phyloP scores from a whole-genome alignment of 2,888 invertebrate species.

The Lasioglossum lativentre region DNA sequence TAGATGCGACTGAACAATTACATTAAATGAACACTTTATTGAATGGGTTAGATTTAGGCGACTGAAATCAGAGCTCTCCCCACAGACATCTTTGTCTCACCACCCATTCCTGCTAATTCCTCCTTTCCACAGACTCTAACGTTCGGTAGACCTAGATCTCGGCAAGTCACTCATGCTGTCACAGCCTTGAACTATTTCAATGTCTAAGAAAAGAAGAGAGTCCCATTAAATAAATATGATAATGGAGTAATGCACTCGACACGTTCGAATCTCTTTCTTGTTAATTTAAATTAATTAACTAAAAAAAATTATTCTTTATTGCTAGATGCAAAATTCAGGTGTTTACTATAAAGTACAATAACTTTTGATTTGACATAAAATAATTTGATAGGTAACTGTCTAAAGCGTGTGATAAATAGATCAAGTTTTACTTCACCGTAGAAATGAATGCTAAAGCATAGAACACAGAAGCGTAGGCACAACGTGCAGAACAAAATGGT shows the following conservation, averaged over 20 bases:
- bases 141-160: not conserved
- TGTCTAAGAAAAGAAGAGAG: not conserved
- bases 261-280: not conserved
- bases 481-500: not conserved
- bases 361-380: not conserved
- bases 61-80: conserved; percentile 7
- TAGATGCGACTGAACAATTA: not conserved
- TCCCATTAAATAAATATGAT: not conserved
- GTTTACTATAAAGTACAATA: not conserved
- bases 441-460: not conserved
- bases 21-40: conserved; percentile 9
- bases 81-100: conserved; percentile 3
- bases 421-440: not conserved
- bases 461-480: not conserved
- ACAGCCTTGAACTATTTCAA: not conserved
- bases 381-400: not conserved
- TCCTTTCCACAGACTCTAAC: not conserved
- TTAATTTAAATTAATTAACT: not conserved
- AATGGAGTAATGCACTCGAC: not conserved
- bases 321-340: too few species aligned
- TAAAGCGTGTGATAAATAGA: not conserved
- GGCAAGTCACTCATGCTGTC: not conserved
- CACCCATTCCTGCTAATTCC: not conserved
- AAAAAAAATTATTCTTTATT: not conserved
- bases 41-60: not conserved